These are phyloP conservation scores for Dolichallabes microphthalmus DNA, from an alignment of 2,113 vertebrate species.

Conservation along the genomic window DNA sequence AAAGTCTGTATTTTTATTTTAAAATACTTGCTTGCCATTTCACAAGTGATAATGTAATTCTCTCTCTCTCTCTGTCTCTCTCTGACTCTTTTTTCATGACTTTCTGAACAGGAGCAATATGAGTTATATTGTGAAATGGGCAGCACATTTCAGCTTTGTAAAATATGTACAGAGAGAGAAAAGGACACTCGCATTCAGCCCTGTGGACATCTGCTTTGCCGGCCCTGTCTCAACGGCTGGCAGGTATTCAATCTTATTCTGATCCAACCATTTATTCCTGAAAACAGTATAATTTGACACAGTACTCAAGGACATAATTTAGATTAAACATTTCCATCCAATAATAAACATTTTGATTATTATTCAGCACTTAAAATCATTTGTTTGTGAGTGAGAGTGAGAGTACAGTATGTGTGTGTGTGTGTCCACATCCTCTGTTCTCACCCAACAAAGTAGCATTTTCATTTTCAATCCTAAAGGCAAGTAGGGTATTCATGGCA, in stretches of 20 bases:
- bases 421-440: conserved; percentile 1
- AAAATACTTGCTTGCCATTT: not conserved
- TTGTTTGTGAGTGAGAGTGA: not conserved
- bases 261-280: not conserved
- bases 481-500: not conserved
- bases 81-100: not conserved
- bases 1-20: not conserved
- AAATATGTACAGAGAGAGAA: conserved; percentile 82
- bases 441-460: not conserved
- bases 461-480: not conserved
- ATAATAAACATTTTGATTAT: not conserved
- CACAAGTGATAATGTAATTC: not conserved
- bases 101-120: conserved; percentile 77
- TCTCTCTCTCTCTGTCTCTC: not conserved
- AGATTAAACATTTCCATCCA: not conserved
- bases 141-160: conserved; percentile 85
- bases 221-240: conserved; percentile 76
- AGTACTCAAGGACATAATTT: not conserved
- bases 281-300: not conserved
- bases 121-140: conserved; percentile 83
- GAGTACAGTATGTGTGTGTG: not conserved
- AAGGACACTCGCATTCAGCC: conserved; percentile 82
- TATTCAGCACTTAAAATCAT: not conserved
- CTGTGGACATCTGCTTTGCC: conserved; percentile 85
- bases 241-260: conserved; percentile 65